Evolutionary conservation across 2,888 invertebrate species (phyloP), one percentile per base, ranked within the genome.

Genomic region (Schizaphis graminum): DNA sequence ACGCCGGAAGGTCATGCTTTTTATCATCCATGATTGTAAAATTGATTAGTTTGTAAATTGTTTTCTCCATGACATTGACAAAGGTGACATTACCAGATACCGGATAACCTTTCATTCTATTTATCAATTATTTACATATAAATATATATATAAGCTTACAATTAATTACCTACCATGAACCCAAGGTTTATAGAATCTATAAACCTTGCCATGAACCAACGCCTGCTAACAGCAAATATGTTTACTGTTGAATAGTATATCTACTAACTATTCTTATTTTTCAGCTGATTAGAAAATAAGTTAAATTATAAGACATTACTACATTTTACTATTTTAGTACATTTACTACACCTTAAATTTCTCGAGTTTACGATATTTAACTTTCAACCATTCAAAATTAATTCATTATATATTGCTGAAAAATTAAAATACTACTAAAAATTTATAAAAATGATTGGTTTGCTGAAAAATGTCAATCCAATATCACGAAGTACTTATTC

Each of bases 241-340:
- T 77, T 77, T 77, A 77, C 21, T 77, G 77, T 77, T 56, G 21
- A 56, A 56, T 56, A 41, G 41, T 91, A 21, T 28, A n/a, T 16
- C 44, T 28, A 35, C 53, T 21, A 57, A 35, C 53, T 21, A 57
- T 56, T 87, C 41, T 92, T 90, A 49, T 94, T 61, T 90, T 94
- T 91, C 93, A 90, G 92, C 94, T 88, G 93, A 89, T 91, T 94
- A 88, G 24, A 94, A 94, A 94, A 92, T 87, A 16, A 89, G 67
- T 88, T 84, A 24, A 89, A 89, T 67, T 88, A 56, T 84, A 86
- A 21, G 35, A 77, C 35, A 35, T 67, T 61, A 28, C 2, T 56
- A 56, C 56, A 49, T 13, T 1, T 67, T 61, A 28, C 2, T 56
- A 56, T 24, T 13, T 13, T 1, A 67, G 56, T 91, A 13, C 49